Base-by-base conservation (phyloP, 2,797 vertebrate genomes). In the Diplodus sargus region DNA sequence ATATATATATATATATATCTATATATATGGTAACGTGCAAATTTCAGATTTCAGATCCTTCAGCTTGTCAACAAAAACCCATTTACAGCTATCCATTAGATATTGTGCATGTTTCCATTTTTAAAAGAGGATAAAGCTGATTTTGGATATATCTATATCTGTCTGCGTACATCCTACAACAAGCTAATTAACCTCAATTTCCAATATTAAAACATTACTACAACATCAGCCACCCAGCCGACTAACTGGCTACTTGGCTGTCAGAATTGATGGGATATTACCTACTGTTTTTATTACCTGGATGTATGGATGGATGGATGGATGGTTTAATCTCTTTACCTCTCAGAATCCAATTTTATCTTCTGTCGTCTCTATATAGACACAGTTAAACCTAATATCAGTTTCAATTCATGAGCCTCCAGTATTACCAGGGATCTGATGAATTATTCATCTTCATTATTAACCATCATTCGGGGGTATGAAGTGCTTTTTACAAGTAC, bases 381-480 rank as follows among this genome's bases (percentile, higher is more conserved):
- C 56, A 70, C 54, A 67, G 54, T 71, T 73, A 56, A 74, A 83
- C 42, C 47, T 20, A 13, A 60, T n/a, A 70, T 82, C 70, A 25
- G 20, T 59, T 70, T 64, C 42, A 70, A 23, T 75, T 83, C 57
- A 45, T 22, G 34, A 39, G 5, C 23, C 74, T 49, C 30, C 20
- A 25, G 43, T 30, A 64, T 84, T 68, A 78, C 84, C 78, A 51
- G 39, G 39, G 48, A 74, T 69, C 62, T 63, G 15, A 13, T 90
- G 85, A 85, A 87, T 90, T 74, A 87, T 91, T 90, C 81, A 84
- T 83, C 71, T 64, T 81, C 64, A 70, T 86, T 82, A 75, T 78
- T 65, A 67, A 78, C 65, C 57, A 81, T 85, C 58, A 70, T 78
- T 71, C 20, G 23, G 53, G 47, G 47, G 18, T 81, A 73, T 79